A percentile compares a stretch with the other conserved stretches of the same genome.
Evolutionary conservation across 92 coral and sea anemone species (phyloP).

Genomic region (Montipora capitata): DNA sequence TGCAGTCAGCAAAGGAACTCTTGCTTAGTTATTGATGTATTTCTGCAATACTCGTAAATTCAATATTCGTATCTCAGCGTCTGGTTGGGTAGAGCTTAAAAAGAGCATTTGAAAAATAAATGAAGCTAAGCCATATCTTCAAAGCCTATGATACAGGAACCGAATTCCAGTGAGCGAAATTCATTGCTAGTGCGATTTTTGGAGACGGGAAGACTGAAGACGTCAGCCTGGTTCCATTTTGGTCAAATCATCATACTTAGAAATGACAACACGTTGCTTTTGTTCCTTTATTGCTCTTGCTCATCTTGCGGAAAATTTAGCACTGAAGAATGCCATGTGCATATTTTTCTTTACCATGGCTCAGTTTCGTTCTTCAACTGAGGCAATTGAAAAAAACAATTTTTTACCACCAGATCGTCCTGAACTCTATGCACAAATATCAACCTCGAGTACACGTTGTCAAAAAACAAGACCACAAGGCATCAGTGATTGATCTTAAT

Average conservation of each 20-base stretch:
- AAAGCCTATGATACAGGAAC: no score
- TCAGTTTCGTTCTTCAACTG: neutral
- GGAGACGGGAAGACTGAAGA: no score
- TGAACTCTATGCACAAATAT: slow-evolving; percentile 98
- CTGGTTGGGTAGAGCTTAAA: no score
- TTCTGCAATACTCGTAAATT: no score
- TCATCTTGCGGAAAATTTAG: neutral
- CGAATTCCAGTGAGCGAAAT: no score
- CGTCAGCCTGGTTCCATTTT: no score
- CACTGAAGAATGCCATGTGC: neutral
- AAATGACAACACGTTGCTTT: neutral
- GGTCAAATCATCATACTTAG: neutral
- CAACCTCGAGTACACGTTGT: slow-evolving; percentile 95
- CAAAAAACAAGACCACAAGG: slow-evolving; percentile 92
- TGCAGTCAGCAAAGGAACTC: no score
- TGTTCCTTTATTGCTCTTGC: neutral
- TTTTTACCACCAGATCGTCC: slow-evolving; percentile 77
- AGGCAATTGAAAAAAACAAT: neutral
- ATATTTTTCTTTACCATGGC: slow-evolving; percentile 17
- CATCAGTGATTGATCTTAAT: slow-evolving; percentile 93
- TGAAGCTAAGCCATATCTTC: no score
- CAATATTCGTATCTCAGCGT: no score
- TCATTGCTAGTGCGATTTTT: no score
- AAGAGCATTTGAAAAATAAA: no score
- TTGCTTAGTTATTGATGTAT: no score